Evolutionary conservation across 1,140 invertebrate species (phyloP).

Genomic region (Mya arenaria): DNA sequence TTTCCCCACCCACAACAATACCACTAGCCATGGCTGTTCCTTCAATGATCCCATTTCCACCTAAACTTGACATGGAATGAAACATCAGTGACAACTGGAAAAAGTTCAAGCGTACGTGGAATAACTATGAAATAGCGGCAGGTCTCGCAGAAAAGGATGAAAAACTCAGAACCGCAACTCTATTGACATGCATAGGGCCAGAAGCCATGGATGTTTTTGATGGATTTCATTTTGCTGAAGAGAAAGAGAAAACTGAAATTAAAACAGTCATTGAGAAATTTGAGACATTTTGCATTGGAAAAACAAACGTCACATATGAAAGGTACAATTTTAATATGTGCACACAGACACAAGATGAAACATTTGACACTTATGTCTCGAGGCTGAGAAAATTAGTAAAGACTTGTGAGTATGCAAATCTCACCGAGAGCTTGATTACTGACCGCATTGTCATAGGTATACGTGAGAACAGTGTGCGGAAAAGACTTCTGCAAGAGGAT

Average conservation of each 20-base stretch:
- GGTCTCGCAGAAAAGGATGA: neutral
- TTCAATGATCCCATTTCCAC: conserved; percentile 8
- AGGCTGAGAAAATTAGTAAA: neutral
- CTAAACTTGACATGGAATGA: neutral
- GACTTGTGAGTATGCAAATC: neutral
- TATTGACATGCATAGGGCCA: neutral
- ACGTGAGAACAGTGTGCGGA: neutral
- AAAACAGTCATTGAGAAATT: conserved; percentile 35
- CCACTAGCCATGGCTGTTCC: neutral
- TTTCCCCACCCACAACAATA: neutral
- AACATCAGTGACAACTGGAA: conserved; percentile 6
- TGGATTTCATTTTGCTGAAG: conserved; percentile 30
- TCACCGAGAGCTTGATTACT: neutral
- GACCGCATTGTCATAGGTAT: conserved; percentile 9
- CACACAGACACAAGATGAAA: neutral
- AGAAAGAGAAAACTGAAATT: conserved; percentile 25
- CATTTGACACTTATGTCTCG: conserved; percentile 23
- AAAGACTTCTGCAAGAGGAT: conserved; percentile 9
- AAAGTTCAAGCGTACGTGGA: neutral
- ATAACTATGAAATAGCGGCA: neutral
- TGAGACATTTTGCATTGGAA: conserved; percentile 50
- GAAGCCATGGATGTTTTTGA: conserved; percentile 53
- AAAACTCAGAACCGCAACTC: neutral
- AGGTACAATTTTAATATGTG: neutral
- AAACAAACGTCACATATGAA: conserved; percentile 27